Base-by-base conservation (phyloP, 2,113 vertebrate species). In the Saccopteryx bilineata region DNA sequence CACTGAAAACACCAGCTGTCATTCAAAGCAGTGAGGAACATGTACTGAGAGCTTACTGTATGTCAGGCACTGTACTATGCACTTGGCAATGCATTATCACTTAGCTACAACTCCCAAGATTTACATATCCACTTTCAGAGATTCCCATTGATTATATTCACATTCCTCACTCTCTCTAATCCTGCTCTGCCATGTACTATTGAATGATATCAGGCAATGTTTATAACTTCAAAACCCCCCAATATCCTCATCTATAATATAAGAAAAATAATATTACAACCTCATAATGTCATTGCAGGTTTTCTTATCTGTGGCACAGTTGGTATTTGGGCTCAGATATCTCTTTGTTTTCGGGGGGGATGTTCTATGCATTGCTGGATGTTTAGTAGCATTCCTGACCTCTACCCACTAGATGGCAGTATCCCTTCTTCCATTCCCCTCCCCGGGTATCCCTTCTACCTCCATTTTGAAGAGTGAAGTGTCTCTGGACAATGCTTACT, bases 361-460 rank as follows among this genome's bases (percentile, higher is more conserved):
- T 61, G 54, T 1, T 54, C 23, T 58, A 9, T 7, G 54, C 15
- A 3, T 60, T 33, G 12, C 6, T 60, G 15, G 9, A 26, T 28
- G 4, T 72, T 81, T 23, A 69, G 31, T 28, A 26, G 48, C 28
- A 52, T 10, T 12, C 12, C 39, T 74, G 46, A 9, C 74, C 8
- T 69, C 50, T 85, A 5, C 12, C 78, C 94, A 92, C 61, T 95
- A 96, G 85, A 72, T 92, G 94, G 71, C 87, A 94, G 90, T 87
- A 80, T 80, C 21, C 24, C 5, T 9, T 13, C 19, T 79, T 74
- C 58, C 11, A 13, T 79, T 18, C n/a, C 69, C 60, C 68, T 4
- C 13, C 54, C 60, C 66, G 31, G 10, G 9, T 18, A 9, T 5
- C 8, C 5, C 18, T 7, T 9, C 18, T 9, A 31, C 39, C 33